Conservation (phyloP, 2,888 invertebrate genomes). For the Crioceris asparagi region DNA sequence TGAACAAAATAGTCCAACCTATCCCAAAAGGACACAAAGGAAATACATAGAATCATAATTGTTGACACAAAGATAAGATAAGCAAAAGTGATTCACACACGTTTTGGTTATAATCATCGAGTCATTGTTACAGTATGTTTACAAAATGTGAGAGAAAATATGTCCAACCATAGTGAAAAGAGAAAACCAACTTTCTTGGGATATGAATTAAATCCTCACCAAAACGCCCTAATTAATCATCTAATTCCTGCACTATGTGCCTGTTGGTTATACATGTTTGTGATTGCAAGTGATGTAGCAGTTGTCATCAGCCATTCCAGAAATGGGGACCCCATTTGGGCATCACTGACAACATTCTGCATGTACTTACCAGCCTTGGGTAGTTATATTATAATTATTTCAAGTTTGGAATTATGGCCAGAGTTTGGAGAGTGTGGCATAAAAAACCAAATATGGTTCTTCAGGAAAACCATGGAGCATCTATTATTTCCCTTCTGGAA, state of each 20-base stretch:
- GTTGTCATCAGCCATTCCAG: conserved; percentile 53
- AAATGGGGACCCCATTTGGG: conserved; percentile 45
- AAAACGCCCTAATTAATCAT: conserved; percentile 42
- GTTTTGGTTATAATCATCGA: too few relatives aligned
- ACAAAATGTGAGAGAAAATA: not conserved
- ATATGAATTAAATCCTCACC: conserved; percentile 34
- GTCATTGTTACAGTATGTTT: too few relatives aligned
- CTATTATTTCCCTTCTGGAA: conserved; percentile 50
- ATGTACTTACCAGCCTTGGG: conserved; percentile 47
- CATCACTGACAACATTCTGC: conserved; percentile 38
- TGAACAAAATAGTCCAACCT: too few relatives aligned
- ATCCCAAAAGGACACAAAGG: too few relatives aligned
- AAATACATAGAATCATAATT: too few relatives aligned
- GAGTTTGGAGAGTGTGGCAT: conserved; percentile 38
- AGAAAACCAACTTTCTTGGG: conserved; percentile 27
- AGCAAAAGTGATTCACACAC: too few relatives aligned
- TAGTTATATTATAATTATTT: conserved; percentile 47
- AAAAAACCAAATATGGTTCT: conserved; percentile 40
- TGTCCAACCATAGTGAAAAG: not conserved
- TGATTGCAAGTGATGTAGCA: conserved; percentile 57
- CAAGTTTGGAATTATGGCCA: conserved; percentile 49
- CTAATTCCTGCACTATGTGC: conserved; percentile 48
- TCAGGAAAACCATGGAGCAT: conserved; percentile 41
- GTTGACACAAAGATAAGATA: conserved; percentile 2
- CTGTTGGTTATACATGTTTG: conserved; percentile 51